Conservation (phyloP, 1,140 invertebrate genomes). For the Arion vulgaris region DNA sequence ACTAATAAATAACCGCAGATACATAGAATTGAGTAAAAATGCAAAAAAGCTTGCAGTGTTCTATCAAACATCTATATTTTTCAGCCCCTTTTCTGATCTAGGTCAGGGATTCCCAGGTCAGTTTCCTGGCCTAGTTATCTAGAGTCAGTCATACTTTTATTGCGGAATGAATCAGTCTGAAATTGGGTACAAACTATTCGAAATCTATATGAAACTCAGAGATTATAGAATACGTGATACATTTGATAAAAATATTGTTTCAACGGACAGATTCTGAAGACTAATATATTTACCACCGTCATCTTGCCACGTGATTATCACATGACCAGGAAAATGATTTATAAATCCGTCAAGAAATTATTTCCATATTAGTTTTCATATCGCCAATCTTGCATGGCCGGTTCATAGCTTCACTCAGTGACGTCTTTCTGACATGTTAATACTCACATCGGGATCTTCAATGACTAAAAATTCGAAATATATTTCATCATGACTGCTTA, state of each 20-base stretch:
- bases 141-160: too few relatives aligned
- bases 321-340: neutral
- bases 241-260: neutral
- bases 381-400: neutral
- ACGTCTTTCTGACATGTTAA: neutral
- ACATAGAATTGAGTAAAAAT: too few relatives aligned
- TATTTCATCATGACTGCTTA: neutral
- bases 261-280: neutral
- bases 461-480: neutral
- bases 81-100: too few relatives aligned
- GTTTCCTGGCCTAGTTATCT: too few relatives aligned
- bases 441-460: neutral
- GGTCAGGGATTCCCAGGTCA: too few relatives aligned
- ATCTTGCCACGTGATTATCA: neutral
- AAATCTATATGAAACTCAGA: too few relatives aligned
- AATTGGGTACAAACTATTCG: too few relatives aligned
- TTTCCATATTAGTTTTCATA: slow-evolving; percentile 10
- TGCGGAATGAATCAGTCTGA: too few relatives aligned
- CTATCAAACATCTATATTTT: too few relatives aligned
- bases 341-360: neutral
- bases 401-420: neutral
- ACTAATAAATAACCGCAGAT: too few relatives aligned
- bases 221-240: too few relatives aligned
- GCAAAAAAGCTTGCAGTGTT: too few relatives aligned
- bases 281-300: neutral